Conservation (phyloP, 1,140 invertebrate species). For the Andrena cerasifolii region DNA sequence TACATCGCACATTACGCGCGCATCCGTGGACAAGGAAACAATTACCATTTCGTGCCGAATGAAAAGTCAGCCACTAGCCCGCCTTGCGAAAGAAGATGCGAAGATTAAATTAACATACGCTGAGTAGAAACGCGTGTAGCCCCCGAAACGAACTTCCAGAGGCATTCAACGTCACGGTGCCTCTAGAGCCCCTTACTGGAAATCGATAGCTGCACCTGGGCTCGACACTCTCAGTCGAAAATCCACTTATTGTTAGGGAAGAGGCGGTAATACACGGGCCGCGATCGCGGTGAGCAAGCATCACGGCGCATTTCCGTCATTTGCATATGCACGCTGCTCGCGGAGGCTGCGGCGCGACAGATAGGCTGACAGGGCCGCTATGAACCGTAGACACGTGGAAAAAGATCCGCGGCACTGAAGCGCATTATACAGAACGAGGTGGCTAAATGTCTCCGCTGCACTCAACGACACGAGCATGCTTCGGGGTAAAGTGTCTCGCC, state of each 20-base stretch:
- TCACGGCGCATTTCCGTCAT: conserved; percentile 46
- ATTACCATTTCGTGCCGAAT: too few species aligned
- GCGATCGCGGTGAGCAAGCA: conserved; percentile 1
- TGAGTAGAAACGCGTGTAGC: too few species aligned
- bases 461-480: not conserved
- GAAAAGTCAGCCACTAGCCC: too few species aligned
- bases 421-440: conserved; percentile 24
- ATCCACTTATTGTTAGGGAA: conserved; percentile 45
- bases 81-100: too few species aligned
- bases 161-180: not conserved
- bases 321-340: conserved; percentile 54
- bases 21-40: too few species aligned
- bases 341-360: conserved; percentile 38
- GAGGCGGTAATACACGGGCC: conserved; percentile 43
- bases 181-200: not conserved
- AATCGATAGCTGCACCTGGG: conserved; percentile 52
- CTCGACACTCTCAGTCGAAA: conserved; percentile 31
- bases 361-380: conserved; percentile 44
- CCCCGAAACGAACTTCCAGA: conserved; percentile 1
- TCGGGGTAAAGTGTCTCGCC: conserved; percentile 8
- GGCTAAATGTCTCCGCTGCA: conserved; percentile 32
- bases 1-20: too few species aligned
- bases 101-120: not conserved
- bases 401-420: conserved; percentile 29
- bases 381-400: conserved; percentile 45